Conservation (phyloP, 30 jellyfish, hydroid and myxozoan species). For the Phacellophora camtschatica region DNA sequence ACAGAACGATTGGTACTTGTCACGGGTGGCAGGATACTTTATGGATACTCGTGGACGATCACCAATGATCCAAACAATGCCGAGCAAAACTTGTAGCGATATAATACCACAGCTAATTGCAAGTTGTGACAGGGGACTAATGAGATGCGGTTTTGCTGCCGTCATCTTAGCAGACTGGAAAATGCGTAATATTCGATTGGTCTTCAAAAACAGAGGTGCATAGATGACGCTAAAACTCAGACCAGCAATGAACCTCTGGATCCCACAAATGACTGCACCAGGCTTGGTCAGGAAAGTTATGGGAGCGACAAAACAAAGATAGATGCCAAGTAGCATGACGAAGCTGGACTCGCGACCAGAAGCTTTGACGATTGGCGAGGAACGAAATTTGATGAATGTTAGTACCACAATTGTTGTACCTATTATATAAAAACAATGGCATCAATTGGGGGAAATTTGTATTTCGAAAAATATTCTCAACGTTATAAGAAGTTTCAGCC, state of each 20-base stretch:
- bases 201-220: slow-evolving; percentile 74
- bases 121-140: slow-evolving; percentile 75
- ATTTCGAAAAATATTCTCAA: no score
- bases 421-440: no score
- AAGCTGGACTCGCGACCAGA: slow-evolving; percentile 79
- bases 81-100: slow-evolving; percentile 44
- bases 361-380: slow-evolving; percentile 55
- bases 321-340: slow-evolving; percentile 67
- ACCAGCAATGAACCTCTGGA: slow-evolving; percentile 72
- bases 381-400: slow-evolving; percentile 18
- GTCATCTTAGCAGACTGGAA: slow-evolving; percentile 66
- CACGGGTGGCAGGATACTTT: slow-evolving; percentile 26
- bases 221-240: slow-evolving; percentile 56
- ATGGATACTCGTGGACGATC: slow-evolving; percentile 23
- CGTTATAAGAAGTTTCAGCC: no score
- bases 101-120: slow-evolving; percentile 56
- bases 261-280: slow-evolving; percentile 41
- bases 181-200: slow-evolving; percentile 73
- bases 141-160: slow-evolving; percentile 55
- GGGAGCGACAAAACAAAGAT: slow-evolving; percentile 53
- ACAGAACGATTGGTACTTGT: slow-evolving; percentile 2
- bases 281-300: slow-evolving; percentile 41
- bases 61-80: slow-evolving; percentile 70
- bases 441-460: no score
- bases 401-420: slow-evolving; percentile 14